Base-by-base conservation (phyloP, 2,113 vertebrate species). In the Alexandromys fortis region DNA sequence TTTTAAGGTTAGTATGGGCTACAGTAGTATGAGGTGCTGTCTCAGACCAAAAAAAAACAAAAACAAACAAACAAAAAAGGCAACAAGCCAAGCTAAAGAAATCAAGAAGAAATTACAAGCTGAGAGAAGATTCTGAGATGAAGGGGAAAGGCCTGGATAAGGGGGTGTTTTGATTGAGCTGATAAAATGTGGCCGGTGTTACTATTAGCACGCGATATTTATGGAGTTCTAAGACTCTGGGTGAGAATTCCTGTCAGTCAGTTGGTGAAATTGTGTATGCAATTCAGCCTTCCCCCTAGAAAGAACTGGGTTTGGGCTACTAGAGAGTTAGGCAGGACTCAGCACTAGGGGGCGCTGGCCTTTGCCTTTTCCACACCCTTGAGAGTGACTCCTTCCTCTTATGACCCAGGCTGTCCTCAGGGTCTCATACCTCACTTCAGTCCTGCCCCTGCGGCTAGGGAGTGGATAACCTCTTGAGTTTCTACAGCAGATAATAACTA, bases 261-360 rank as follows among this genome's bases (percentile, higher is more conserved):
- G 77, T 82, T 79, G 79, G 14, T 81, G 52, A 42, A 33, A 73
- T 81, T 33, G 7, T 28, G 24, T 22, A 0, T 75, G 65, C 75
- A 94, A 49, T 33, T 28, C 45, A 38, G 30, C 26, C 47, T 10
- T 58, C 21, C 0, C 30, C 22, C 67, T 11, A 19, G 2, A 52
- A 14, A 73, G 73, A 73, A 28, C 26, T 49, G 22, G 14, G 3
- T 65, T 24, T 38, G 45, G 35, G 45, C 21, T 52, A 55, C 19
- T 6, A 8, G 42, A 75, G 77, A 45, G 47, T 52, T 2, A 2
- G 1, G 0, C 0, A 26, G 24, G 52, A 55, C 14, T 1, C 3
- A 5, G 52, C 35, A 42, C 28, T 1, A 45, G 63, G 42, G 35
- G 38, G 12, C 1, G 0, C n/a, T n/a, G 0, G 3, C n/a, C 26